Base-by-base conservation (phyloP, 1,140 invertebrate species). In the Hycleus phaleratus region DNA sequence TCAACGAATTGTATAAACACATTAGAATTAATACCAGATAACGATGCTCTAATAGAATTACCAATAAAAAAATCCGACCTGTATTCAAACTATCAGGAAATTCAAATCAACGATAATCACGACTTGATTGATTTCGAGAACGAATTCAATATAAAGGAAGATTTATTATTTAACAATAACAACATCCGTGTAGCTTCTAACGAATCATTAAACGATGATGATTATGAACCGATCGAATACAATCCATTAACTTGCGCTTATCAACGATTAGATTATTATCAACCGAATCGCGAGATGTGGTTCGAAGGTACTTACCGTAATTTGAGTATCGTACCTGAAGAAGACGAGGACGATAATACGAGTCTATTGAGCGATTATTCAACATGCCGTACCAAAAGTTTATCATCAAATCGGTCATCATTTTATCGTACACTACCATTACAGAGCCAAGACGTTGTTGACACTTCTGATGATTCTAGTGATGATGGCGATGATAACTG, bases 271-370 rank as follows among this genome's bases (percentile, higher is more conserved):
- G 42, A 64, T 25, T 32, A 55, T 42, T 43, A 46, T 38, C 48
- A 44, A 10, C 49, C 42, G n/a, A 48, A 49, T 8, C 53, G 60
- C 42, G 66, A 73, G 50, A 67, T 73, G 49, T 73, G 74, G 73
- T 75, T 69, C 63, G 72, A 73, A 62, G 71, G 73, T 11, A 70
- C 70, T 0, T 75, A 74, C 50, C 60, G 73, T 44, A 73, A 74
- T 63, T 58, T 74, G 7, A 74, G 69, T 50, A 64, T 71, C 42
- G 70, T 72, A 10, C 70, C 68, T 0, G 71, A 74, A 61, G 71
- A 73, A 65, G 70, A 73, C 45, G 72, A 74, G 59, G 72, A 74
- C 46, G 64, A 67, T 42, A 26, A 55, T 11, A 65, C 60, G n/a
- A 44, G 45, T 56, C 32, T 65, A 25, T 52, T 48, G 39, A 66